These are phyloP conservation scores for Papilio demoleus DNA, from an alignment of 2,888 invertebrate genomes.

Conservation along the genomic window DNA sequence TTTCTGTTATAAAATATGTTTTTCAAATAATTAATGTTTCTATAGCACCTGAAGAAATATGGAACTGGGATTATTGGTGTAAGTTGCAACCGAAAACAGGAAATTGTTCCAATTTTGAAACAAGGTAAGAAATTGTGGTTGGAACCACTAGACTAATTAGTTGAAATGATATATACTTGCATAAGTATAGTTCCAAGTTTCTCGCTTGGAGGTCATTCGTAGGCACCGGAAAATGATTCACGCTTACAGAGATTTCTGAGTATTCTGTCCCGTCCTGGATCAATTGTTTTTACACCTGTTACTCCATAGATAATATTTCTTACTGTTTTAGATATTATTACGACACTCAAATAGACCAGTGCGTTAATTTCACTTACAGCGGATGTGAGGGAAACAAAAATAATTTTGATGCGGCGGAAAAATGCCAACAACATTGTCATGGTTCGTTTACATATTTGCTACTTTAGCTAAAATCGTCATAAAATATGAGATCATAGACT, in stretches of 20 bases:
- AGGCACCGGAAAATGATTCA: no score
- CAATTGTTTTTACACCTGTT: no score
- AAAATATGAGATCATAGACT: no score
- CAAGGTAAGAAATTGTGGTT: slow-evolving; percentile 17
- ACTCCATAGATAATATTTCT: no score
- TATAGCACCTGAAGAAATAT: slow-evolving; percentile 32
- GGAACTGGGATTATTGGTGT: slow-evolving; percentile 40
- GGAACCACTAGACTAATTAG: no score
- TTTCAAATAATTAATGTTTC: not conserved
- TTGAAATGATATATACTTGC: no score
- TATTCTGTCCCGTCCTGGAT: no score
- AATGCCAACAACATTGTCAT: slow-evolving; percentile 64
- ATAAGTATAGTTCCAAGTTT: no score
- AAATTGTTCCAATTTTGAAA: slow-evolving; percentile 24
- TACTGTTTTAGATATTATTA: slow-evolving; percentile 68
- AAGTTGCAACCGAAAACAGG: slow-evolving; percentile 36
- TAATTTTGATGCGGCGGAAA: slow-evolving; percentile 54
- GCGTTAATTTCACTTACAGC: slow-evolving; percentile 56
- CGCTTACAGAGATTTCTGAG: no score
- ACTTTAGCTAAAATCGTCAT: no score
- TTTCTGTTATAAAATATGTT: no score
- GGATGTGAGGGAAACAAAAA: slow-evolving; percentile 66
- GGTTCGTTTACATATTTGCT: slow-evolving; percentile 49
- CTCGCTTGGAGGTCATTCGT: no score
- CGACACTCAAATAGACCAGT: slow-evolving; percentile 56